Evolutionary conservation across 2,888 invertebrate species (phyloP).

Genomic region (Drosophila mulleri): DNA sequence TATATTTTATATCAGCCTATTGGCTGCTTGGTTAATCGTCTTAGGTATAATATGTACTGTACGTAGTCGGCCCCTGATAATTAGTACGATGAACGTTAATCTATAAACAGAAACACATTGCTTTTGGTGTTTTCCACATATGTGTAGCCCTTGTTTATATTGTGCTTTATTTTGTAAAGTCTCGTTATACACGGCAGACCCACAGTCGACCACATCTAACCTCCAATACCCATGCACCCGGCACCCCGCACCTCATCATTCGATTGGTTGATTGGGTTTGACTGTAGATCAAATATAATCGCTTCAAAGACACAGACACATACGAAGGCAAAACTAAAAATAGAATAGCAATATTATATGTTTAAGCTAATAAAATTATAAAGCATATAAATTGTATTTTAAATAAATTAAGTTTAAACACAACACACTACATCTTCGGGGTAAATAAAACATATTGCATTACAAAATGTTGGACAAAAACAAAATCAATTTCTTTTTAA

Average conservation of each 20-base stretch:
- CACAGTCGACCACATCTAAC: neutral
- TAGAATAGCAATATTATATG: constrained; percentile 77
- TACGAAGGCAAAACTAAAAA: constrained; percentile 63
- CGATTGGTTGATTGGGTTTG: constrained; percentile 23
- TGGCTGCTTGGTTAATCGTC: constrained; percentile 28
- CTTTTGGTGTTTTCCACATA: constrained; percentile 28
- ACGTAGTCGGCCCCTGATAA: constrained; percentile 15
- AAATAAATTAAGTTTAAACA: constrained; percentile 61
- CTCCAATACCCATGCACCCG: constrained; percentile 3
- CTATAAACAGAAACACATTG: constrained; percentile 8
- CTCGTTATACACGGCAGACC: constrained; percentile 7
- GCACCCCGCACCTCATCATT: neutral
- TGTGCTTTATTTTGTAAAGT: constrained; percentile 37
- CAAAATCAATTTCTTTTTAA: neutral
- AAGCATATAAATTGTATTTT: constrained; percentile 65
- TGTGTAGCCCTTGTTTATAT: constrained; percentile 36
- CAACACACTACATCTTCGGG: constrained; percentile 5
- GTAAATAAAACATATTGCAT: constrained; percentile 15
- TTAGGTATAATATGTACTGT: constrained; percentile 27
- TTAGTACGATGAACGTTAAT: constrained; percentile 20
- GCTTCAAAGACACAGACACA: constrained; percentile 40
- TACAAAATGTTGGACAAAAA: constrained; percentile 1
- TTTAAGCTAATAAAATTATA: constrained; percentile 71
- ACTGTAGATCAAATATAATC: constrained; percentile 28
- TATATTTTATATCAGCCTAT: constrained; percentile 27